Percentiles rank a stretch among this genome's conserved stretches.
These are phyloP conservation scores for Gallinago nigripennis DNA, from an alignment of 2,797 vertebrate genomes.

Conservation along the genomic window DNA sequence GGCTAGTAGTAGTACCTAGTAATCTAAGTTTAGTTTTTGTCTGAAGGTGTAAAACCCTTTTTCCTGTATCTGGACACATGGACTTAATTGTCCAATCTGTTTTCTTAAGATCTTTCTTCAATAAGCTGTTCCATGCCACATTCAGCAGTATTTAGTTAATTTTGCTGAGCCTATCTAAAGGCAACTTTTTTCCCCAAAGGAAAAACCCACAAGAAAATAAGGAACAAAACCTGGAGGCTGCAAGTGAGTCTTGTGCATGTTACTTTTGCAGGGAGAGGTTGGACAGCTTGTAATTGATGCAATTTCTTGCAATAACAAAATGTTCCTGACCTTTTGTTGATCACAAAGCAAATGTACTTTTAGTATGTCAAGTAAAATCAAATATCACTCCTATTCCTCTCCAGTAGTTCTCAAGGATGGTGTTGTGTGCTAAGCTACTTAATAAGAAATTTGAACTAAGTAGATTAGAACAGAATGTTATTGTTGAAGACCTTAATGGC, in stretches of 20 bases:
- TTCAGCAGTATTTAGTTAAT: not conserved
- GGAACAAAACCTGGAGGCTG: not conserved
- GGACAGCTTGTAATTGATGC: slow-evolving; percentile 45
- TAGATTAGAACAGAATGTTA: slow-evolving; percentile 1
- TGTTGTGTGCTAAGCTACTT: not conserved
- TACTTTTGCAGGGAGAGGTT: slow-evolving; percentile 8
- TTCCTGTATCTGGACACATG: not conserved
- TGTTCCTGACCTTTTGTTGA: slow-evolving; percentile 49
- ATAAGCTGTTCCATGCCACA: not conserved
- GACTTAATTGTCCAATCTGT: not conserved
- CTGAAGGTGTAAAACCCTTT: not conserved
- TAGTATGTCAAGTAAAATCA: slow-evolving; percentile 56
- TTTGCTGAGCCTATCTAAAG: not conserved
- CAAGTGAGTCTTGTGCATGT: not conserved
- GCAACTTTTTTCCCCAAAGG: not conserved
- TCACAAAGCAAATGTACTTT: slow-evolving; percentile 58
- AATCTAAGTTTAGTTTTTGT: not conserved
- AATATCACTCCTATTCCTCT: not conserved
- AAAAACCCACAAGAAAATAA: not conserved
- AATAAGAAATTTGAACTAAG: slow-evolving; percentile 38
- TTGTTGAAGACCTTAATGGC: not conserved
- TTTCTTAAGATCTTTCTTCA: not conserved
- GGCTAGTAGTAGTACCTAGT: not conserved
- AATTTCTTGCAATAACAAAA: slow-evolving; percentile 62
- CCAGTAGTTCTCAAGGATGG: slow-evolving; percentile 21